Percentiles rank a stretch among this genome's conserved stretches.
These are phyloP conservation scores for Rhimphoctona megacephalus DNA, from an alignment of 2,888 invertebrate species.

Conservation along the genomic window DNA sequence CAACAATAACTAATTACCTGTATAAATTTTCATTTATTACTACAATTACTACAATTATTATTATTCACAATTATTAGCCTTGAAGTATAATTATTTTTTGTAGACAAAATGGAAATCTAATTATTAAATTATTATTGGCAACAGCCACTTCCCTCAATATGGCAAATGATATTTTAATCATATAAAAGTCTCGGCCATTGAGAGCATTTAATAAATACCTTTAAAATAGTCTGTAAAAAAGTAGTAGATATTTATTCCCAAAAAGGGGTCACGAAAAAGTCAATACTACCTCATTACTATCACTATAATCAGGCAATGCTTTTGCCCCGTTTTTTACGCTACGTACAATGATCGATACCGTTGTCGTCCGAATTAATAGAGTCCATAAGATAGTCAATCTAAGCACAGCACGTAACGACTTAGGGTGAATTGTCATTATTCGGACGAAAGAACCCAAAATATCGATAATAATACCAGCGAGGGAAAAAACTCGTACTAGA, in stretches of 20 bases:
- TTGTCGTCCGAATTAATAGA: constrained; percentile 19
- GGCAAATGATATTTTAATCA: no score
- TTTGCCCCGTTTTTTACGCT: not conserved
- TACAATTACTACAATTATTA: no score
- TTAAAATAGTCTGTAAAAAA: not conserved
- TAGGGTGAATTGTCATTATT: constrained; percentile 41
- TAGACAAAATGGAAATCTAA: no score
- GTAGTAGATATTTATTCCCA: not conserved
- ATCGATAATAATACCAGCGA: constrained; percentile 66
- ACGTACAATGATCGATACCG: constrained; percentile 25
- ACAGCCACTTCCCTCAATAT: no score
- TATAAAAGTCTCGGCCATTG: no score
- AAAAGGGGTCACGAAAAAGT: not conserved
- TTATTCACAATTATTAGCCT: no score
- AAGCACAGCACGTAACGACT: constrained; percentile 10
- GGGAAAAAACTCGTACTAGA: constrained; percentile 15
- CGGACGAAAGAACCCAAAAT: constrained; percentile 53
- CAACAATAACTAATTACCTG: not conserved
- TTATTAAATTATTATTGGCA: no score
- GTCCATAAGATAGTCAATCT: constrained; percentile 4
- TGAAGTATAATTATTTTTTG: no score
- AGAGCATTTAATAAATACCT: not conserved
- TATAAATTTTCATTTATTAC: no score
- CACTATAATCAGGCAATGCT: not conserved
- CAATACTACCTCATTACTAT: not conserved